Percentiles rank a stretch among this genome's conserved stretches.
Evolutionary conservation across 1,140 invertebrate genomes (phyloP).

Genomic region (Tribolium madens): DNA sequence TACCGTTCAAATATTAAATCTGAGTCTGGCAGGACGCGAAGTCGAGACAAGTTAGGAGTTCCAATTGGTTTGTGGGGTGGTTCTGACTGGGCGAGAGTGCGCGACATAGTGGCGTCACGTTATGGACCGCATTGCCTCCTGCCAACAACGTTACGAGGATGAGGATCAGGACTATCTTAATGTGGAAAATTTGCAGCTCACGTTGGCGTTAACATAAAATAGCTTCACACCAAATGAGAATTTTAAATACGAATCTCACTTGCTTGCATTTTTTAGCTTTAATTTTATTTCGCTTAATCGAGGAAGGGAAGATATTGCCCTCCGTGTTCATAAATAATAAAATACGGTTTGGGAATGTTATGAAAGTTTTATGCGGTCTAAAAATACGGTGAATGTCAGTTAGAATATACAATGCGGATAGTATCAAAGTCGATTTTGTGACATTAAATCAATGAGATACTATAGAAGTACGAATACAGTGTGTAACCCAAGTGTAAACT

Average conservation of each 20-base stretch:
- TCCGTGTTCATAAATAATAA: constrained; percentile 32
- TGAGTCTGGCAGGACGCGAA: constrained; percentile 15
- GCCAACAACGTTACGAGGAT: constrained; percentile 4
- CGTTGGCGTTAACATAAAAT: neutral
- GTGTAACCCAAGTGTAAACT: neutral
- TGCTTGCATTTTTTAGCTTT: constrained; percentile 20
- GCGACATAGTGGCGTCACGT: constrained; percentile 28
- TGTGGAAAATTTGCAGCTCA: constrained; percentile 9
- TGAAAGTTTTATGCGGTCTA: constrained; percentile 33
- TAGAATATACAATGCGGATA: constrained; percentile 20
- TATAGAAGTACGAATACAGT: neutral
- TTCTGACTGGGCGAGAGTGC: neutral
- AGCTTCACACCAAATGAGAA: neutral
- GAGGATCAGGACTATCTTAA: constrained; percentile 20
- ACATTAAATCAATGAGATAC: constrained; percentile 13
- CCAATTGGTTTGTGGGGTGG: constrained; percentile 27
- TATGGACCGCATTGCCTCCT: constrained; percentile 31
- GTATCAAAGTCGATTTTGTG: constrained; percentile 6
- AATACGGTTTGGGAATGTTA: constrained; percentile 25
- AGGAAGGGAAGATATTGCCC: constrained; percentile 27
- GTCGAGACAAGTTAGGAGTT: constrained; percentile 32
- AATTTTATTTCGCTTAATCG: constrained; percentile 7
- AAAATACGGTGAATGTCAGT: constrained; percentile 32
- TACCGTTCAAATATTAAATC: constrained; percentile 32
- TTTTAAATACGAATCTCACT: neutral